Evolutionary conservation across 64 coral and sea anemone genomes (phyloP), one percentile per base, ranked within the genome.

Genomic region (Anthopleura sola): DNA sequence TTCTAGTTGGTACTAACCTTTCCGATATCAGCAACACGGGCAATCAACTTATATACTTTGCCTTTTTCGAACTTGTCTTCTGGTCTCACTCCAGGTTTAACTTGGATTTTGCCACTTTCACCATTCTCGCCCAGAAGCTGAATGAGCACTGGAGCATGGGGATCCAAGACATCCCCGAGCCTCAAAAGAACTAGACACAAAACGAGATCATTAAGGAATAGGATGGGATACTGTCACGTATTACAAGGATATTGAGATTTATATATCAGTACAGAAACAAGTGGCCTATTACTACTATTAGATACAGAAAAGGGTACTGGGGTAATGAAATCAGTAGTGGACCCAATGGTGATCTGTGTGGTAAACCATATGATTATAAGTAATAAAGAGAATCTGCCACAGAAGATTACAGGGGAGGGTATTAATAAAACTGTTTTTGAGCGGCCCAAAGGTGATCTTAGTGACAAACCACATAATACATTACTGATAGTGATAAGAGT

Each of bases 71-170:
- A 97, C 54, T 92, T 88, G 68, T 97, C 94, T 31, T 87, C 75
- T 3, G 90, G 87, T 47, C 94, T 84, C 82, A 88, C 87, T 5
- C 94, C 94, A 1, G 94, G 94, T 53, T 97, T 97, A 1, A 97
- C 87, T 66, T 97, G 94, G 56, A 97, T 97, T 11, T 82, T 82
- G 24, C 94, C 94, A 26, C 94, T 97, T 75, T 97, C 94, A 46
- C 87, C 94, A 29, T 89, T 90, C 54, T 97, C 94, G 24, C 94
- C 94, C 8, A 92, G 68, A 3, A 97, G 84, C 28, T 97, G 87
- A 46, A 97, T 88, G 56, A 84, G 81, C 16, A 97, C 91, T 10
- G 94, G 94, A 12, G 94, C 80, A 44, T 90, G 32, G 17, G 94
- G 94, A 55, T 97, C 94, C 39, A 82, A 86, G 9, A 97, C 94